Evolutionary conservation across 2,888 invertebrate species (phyloP).

Genomic region (Napeogenes inachia): DNA sequence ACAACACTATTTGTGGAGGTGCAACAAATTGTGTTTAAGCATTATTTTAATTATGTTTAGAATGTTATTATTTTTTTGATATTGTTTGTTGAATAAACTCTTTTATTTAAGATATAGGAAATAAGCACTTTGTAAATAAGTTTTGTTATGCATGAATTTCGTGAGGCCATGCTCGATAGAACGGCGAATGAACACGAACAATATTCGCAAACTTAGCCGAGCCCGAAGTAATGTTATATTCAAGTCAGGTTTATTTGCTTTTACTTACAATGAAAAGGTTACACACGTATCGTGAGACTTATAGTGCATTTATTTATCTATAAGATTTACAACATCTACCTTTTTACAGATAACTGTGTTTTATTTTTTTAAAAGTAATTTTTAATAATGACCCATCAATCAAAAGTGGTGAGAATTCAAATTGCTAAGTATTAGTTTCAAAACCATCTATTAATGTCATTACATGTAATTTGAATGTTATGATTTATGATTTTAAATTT

Average conservation of each 20-base stretch:
- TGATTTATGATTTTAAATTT: conserved; percentile 18
- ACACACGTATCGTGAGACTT: conserved; percentile 27
- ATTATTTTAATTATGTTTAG: too few species aligned
- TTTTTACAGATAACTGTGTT: too few species aligned
- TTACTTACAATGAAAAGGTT: conserved; percentile 28
- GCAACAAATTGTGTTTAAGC: conserved; percentile 15
- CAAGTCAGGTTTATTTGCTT: conserved; percentile 28
- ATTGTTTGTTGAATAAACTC: too few species aligned
- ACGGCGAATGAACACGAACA: conserved; percentile 63
- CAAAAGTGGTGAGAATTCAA: conserved; percentile 48
- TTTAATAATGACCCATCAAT: conserved; percentile 40
- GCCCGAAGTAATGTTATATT: conserved; percentile 48
- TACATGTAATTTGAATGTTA: conserved; percentile 59
- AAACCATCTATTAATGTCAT: conserved; percentile 65
- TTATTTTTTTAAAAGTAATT: too few species aligned
- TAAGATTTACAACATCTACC: too few species aligned
- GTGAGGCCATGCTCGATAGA: conserved; percentile 64
- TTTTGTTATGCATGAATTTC: conserved; percentile 37
- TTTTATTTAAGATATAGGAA: too few species aligned
- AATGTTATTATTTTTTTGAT: too few species aligned
- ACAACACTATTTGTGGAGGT: conserved; percentile 36
- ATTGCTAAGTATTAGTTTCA: conserved; percentile 57
- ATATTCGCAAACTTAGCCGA: conserved; percentile 53
- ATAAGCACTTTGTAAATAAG: too few species aligned
- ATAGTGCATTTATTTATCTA: conserved; percentile 20